Conservation (phyloP, 2,888 invertebrate genomes). For the Cantharis nigra region DNA sequence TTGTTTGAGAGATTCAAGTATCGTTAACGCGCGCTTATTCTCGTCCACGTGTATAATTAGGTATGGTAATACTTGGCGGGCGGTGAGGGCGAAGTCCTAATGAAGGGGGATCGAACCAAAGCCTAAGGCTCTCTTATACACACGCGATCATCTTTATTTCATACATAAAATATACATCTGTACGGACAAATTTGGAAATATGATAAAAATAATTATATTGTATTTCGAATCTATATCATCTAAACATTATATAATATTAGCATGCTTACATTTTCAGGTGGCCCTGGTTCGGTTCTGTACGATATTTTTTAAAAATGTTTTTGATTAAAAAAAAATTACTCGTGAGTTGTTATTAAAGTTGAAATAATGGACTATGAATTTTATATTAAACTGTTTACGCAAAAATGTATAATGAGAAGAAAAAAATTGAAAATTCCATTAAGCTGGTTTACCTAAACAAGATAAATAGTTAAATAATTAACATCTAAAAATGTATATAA, state of each 20-base stretch:
- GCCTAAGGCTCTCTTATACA: slow-evolving; percentile 42
- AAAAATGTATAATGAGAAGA: no score
- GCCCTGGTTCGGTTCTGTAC: background rate
- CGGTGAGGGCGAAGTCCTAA: slow-evolving; percentile 54
- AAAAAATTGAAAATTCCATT: background rate
- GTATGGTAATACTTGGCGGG: slow-evolving; percentile 55
- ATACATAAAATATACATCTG: background rate
- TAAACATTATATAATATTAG: background rate
- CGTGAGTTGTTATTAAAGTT: no score
- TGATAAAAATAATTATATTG: background rate
- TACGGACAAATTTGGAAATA: background rate
- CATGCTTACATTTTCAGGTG: background rate
- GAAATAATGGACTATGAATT: no score
- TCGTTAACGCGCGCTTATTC: slow-evolving; percentile 29
- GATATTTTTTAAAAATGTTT: no score
- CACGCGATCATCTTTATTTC: slow-evolving; percentile 43
- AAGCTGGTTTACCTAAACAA: background rate
- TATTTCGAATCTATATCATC: background rate
- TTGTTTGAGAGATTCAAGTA: slow-evolving; percentile 22
- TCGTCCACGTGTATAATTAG: slow-evolving; percentile 55
- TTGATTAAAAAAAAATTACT: no score
- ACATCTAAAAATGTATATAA: background rate
- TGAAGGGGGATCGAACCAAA: slow-evolving; percentile 39
- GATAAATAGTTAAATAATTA: background rate
- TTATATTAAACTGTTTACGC: no score